phyloP scores from a whole-genome alignment of 2,888 invertebrate species.

The Bimastos eiseni region DNA sequence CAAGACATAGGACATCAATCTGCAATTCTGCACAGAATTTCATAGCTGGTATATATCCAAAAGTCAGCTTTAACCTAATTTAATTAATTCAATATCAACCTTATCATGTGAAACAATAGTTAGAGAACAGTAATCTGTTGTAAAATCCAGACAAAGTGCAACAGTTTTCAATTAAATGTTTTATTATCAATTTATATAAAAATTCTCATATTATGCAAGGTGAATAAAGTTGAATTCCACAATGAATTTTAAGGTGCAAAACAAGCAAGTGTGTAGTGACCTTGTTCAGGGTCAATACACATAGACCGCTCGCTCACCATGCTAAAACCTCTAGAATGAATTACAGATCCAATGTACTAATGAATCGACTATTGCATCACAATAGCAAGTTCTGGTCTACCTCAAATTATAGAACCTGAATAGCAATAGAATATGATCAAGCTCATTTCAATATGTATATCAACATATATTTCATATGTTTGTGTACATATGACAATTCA shows the following conservation, averaged over 20 bases:
- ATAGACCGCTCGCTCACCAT: background rate
- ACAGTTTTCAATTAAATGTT: no score
- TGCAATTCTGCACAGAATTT: background rate
- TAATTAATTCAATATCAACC: no score
- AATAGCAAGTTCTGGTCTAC: background rate
- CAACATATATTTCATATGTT: background rate
- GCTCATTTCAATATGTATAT: background rate
- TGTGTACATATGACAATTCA: background rate
- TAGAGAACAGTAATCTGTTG: no score
- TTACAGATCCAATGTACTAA: background rate
- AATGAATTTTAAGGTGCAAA: no score
- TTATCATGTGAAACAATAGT: no score
- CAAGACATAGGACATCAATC: background rate
- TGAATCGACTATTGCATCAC: background rate
- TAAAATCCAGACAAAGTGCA: no score
- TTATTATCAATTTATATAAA: no score
- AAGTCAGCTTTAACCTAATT: background rate
- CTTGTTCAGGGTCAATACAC: background rate
- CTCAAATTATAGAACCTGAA: background rate
- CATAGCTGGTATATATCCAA: background rate
- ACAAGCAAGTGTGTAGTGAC: no score
- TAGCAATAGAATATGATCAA: background rate
- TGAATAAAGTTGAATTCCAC: no score
- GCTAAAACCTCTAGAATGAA: background rate
- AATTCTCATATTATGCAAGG: no score